These are phyloP conservation scores for Fratercula arctica DNA, from an alignment of 2,797 vertebrate genomes.

Conservation along the genomic window DNA sequence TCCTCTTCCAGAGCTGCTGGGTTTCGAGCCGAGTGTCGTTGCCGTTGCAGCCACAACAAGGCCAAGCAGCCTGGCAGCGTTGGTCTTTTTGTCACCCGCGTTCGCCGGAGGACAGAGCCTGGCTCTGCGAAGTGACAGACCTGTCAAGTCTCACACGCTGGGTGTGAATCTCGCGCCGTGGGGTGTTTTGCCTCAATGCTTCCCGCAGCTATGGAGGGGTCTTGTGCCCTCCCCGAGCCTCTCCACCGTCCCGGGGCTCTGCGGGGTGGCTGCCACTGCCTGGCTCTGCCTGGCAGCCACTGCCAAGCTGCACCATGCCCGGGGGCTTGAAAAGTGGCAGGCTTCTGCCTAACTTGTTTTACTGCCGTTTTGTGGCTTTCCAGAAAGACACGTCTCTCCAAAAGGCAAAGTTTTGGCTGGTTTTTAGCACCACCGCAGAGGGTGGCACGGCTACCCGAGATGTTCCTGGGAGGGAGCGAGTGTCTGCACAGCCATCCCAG, in stretches of 20 bases:
- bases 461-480: fast-evolving
- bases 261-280: not conserved
- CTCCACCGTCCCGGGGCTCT: fast-evolving
- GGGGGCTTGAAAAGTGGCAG: not conserved
- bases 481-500: not conserved
- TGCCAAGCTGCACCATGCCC: not conserved
- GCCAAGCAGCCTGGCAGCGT: not conserved
- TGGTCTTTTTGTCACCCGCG: not conserved
- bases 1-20: not conserved
- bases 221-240: not conserved
- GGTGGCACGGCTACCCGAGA: not conserved
- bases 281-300: not conserved
- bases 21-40: not conserved
- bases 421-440: not conserved
- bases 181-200: not conserved
- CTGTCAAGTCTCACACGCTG: not conserved
- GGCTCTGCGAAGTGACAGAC: not conserved
- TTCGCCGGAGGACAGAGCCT: not conserved
- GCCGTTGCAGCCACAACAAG: not conserved
- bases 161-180: not conserved
- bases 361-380: not conserved
- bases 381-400: not conserved
- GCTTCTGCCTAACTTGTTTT: not conserved
- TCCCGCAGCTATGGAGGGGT: not conserved
- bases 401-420: not conserved